These are phyloP conservation scores for Rhincodon typus DNA, from an alignment of 2,797 vertebrate species.

Conservation along the genomic window DNA sequence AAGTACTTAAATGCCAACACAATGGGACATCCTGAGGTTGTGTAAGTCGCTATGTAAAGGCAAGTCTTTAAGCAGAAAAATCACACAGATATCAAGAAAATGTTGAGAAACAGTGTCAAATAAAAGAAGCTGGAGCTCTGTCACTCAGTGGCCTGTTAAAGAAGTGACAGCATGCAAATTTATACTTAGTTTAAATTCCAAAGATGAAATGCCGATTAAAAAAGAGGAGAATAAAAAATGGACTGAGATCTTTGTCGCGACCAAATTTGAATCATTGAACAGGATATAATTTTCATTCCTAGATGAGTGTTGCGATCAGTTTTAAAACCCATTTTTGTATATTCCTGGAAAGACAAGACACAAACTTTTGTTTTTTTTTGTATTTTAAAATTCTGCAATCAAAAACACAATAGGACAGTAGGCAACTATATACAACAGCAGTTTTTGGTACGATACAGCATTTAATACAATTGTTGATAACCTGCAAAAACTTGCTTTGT, in stretches of 20 bases:
- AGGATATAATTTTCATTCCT: neutral
- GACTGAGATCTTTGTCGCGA: neutral
- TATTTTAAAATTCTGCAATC: constrained; percentile 65
- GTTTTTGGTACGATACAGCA: constrained; percentile 72
- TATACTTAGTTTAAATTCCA: neutral
- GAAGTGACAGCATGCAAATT: no score
- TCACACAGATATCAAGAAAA: neutral
- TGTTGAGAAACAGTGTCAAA: neutral
- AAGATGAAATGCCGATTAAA: neutral
- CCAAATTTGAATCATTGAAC: neutral
- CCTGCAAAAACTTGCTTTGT: constrained; percentile 65
- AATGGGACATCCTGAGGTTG: neutral
- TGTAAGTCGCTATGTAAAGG: no score
- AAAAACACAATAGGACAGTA: constrained; percentile 75
- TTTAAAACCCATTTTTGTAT: no score
- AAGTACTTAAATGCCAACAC: neutral
- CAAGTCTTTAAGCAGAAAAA: no score
- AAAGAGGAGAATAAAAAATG: neutral
- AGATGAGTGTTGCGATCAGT: no score
- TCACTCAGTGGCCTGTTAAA: neutral
- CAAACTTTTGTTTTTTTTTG: constrained; percentile 46
- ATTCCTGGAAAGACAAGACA: no score
- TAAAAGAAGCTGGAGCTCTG: neutral
- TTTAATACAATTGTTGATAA: constrained; percentile 67
- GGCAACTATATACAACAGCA: constrained; percentile 84